These are phyloP conservation scores for Pelosia muscerda DNA, from an alignment of 2,888 invertebrate genomes.

Conservation along the genomic window DNA sequence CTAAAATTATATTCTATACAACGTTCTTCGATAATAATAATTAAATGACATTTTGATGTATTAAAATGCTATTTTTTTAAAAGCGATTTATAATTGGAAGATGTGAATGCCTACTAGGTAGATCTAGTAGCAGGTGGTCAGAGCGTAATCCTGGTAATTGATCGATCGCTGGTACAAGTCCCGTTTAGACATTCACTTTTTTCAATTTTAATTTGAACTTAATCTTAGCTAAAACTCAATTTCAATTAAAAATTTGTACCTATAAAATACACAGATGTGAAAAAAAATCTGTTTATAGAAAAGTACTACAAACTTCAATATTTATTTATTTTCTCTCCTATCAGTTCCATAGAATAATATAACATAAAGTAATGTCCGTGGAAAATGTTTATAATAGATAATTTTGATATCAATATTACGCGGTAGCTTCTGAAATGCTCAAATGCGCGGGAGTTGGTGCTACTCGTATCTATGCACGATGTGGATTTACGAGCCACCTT, in stretches of 20 bases:
- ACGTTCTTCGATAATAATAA: no score
- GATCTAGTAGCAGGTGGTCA: no score
- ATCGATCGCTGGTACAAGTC: no score
- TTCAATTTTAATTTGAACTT: no score
- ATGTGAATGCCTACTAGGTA: no score
- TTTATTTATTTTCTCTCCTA: conserved; percentile 25
- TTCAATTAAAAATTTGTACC: no score
- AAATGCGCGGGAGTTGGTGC: conserved; percentile 79
- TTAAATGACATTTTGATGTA: no score
- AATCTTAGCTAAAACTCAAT: no score
- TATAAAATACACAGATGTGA: neutral
- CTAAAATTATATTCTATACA: neutral
- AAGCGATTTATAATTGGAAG: no score
- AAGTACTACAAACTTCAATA: neutral
- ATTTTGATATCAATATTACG: conserved; percentile 71
- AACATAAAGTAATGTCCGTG: conserved; percentile 48
- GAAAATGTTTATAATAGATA: conserved; percentile 62
- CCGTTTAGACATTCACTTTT: no score
- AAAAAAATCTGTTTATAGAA: neutral
- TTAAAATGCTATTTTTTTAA: no score
- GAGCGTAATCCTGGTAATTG: no score
- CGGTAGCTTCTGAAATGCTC: conserved; percentile 79
- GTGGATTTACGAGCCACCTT: conserved; percentile 66
- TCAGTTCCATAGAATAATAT: conserved; percentile 44
- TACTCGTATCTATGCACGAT: conserved; percentile 56